Conservation (phyloP, 2,113 vertebrate species). For the Verasper variegatus region DNA sequence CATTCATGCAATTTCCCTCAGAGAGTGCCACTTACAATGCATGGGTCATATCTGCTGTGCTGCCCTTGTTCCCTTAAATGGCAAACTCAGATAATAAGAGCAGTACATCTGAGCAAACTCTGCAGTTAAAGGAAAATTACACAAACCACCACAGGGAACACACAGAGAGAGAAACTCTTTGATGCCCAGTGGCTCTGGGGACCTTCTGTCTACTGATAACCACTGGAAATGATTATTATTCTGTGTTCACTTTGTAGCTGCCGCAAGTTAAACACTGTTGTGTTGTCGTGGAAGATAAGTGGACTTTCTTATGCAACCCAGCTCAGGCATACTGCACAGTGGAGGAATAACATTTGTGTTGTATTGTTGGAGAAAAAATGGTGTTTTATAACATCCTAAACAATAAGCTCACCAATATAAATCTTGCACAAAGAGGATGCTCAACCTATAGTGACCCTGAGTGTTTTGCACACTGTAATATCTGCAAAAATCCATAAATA, state of each 20-base stretch:
- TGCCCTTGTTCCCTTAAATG: slow-evolving; percentile 9
- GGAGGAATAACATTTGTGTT: background rate
- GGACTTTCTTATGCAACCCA: background rate
- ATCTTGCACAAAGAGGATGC: slow-evolving; percentile 3
- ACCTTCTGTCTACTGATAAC: slow-evolving; percentile 41
- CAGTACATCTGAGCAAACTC: slow-evolving; percentile 22
- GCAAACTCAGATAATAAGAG: slow-evolving; percentile 12
- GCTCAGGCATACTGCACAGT: background rate
- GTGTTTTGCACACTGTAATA: background rate
- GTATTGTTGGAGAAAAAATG: background rate
- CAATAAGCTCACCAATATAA: background rate
- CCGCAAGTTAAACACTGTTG: slow-evolving; percentile 30
- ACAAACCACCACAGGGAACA: slow-evolving; percentile 29
- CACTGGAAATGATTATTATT: slow-evolving; percentile 41
- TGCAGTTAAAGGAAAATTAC: slow-evolving; percentile 34
- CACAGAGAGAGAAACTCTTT: slow-evolving; percentile 40
- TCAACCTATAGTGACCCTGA: background rate
- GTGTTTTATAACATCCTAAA: no score
- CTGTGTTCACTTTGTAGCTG: slow-evolving; percentile 25
- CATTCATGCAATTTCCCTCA: background rate
- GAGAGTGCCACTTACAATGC: slow-evolving; percentile 13
- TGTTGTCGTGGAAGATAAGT: slow-evolving; percentile 18
- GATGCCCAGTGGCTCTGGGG: slow-evolving; percentile 41
- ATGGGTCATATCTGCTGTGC: background rate
- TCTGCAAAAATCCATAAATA: background rate